Conservation (phyloP, 2,888 invertebrate genomes). For the Ernsta delagoae region DNA sequence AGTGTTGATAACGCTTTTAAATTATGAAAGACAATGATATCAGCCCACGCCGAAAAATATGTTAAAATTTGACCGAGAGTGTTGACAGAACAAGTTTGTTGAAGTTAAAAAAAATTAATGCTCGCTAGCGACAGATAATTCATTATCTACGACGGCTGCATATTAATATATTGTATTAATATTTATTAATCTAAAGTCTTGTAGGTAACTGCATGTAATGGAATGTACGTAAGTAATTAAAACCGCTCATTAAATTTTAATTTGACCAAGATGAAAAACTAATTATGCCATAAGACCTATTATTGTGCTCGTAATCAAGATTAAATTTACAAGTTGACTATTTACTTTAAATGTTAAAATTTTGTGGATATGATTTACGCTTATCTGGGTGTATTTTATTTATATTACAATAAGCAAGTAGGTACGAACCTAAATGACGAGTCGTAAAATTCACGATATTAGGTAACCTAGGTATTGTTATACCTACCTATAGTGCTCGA, state of each 20-base stretch:
- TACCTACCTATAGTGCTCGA: no score
- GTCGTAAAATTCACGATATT: no score
- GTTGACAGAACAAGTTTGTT: constrained; percentile 33
- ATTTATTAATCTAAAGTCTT: constrained; percentile 53
- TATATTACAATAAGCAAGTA: no score
- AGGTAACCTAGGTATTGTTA: no score
- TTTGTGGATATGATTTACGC: not conserved
- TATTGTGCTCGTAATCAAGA: constrained; percentile 62
- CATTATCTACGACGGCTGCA: constrained; percentile 31
- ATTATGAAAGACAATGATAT: constrained; percentile 38
- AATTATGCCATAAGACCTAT: constrained; percentile 70
- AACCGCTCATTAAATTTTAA: constrained; percentile 68
- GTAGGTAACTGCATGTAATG: constrained; percentile 54
- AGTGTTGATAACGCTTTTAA: constrained; percentile 38
- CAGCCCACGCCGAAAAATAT: constrained; percentile 33
- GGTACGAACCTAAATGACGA: no score
- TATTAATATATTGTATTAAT: constrained; percentile 36
- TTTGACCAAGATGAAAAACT: constrained; percentile 59
- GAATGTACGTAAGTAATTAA: constrained; percentile 54
- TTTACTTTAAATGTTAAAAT: constrained; percentile 39
- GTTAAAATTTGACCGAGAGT: constrained; percentile 26
- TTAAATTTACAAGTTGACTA: constrained; percentile 53
- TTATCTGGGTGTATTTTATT: no score
- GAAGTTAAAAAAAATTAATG: constrained; percentile 31
- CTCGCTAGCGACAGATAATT: constrained; percentile 32